A percentile compares a stretch with the other conserved stretches of the same genome.
Evolutionary conservation across 1,140 invertebrate genomes (phyloP).

Genomic region (Leptoteleia sp.): DNA sequence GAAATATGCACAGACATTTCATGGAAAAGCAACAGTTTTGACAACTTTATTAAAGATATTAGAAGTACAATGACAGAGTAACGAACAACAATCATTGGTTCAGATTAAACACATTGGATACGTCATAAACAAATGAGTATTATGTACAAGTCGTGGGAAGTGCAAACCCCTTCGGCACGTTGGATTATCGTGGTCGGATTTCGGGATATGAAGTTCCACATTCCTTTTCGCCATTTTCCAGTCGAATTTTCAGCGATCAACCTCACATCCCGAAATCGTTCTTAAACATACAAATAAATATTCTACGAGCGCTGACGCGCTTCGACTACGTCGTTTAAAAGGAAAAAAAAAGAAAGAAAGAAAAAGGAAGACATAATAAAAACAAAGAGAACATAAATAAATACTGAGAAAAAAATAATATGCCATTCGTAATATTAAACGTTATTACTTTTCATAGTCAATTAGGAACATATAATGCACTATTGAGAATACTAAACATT

Average conservation of each 20-base stretch:
- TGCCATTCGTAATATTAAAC: no score
- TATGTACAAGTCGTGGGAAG: slow-evolving; percentile 57
- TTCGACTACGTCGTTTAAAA: slow-evolving; percentile 36
- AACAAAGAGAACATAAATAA: no score
- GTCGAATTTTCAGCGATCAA: neutral
- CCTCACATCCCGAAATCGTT: slow-evolving; percentile 20
- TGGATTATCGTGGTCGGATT: neutral
- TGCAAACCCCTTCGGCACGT: slow-evolving; percentile 15
- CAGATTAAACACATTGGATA: slow-evolving; percentile 61
- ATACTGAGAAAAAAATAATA: no score
- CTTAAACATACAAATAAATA: slow-evolving; percentile 9
- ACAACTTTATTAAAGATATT: slow-evolving; percentile 74
- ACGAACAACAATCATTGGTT: slow-evolving; percentile 68
- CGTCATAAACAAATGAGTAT: slow-evolving; percentile 48
- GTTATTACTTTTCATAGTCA: no score
- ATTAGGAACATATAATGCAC: no score
- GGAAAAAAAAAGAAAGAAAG: neutral
- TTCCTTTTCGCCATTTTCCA: neutral
- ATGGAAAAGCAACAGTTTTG: slow-evolving; percentile 67
- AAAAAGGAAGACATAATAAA: no score
- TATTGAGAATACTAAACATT: no score
- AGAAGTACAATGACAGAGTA: slow-evolving; percentile 70
- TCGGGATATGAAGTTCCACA: slow-evolving; percentile 20
- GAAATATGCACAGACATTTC: slow-evolving; percentile 3
- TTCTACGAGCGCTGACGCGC: slow-evolving; percentile 26